Percentiles rank a stretch among this genome's conserved stretches.
Conservation (phyloP, 2,888 invertebrate genomes). For the Venusia cambrica region DNA sequence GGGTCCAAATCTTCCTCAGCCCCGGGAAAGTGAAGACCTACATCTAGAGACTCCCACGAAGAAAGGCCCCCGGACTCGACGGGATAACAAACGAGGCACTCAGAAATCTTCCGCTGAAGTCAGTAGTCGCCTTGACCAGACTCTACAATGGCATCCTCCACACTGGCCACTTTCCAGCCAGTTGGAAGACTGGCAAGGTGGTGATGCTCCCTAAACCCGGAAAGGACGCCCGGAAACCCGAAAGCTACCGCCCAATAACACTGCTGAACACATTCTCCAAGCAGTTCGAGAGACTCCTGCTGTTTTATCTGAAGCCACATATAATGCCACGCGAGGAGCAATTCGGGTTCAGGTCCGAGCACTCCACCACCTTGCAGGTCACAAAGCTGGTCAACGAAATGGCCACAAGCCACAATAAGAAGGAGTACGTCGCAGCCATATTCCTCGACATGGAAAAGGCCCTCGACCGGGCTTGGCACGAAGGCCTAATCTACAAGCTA, state of each 20-base stretch:
- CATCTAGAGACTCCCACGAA: not conserved
- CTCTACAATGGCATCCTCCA: conserved; percentile 28
- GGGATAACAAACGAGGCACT: conserved; percentile 17
- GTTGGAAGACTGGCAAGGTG: conserved; percentile 17
- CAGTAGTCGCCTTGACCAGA: conserved; percentile 16
- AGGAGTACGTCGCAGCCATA: too few relatives aligned
- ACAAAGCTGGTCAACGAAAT: too few relatives aligned
- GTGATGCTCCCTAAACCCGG: conserved; percentile 29
- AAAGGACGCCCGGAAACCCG: conserved; percentile 20
- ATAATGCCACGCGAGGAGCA: conserved; percentile 23
- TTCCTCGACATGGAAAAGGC: too few relatives aligned
- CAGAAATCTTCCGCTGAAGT: conserved; percentile 17
- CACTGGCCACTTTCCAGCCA: conserved; percentile 25
- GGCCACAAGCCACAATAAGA: too few relatives aligned
- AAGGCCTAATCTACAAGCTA: too few relatives aligned
- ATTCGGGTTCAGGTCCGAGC: conserved; percentile 28
- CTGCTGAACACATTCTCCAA: conserved; percentile 15
- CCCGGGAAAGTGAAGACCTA: not conserved
- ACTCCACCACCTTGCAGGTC: conserved; percentile 32
- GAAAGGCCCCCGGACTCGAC: conserved; percentile 5
- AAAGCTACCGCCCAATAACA: conserved; percentile 26
- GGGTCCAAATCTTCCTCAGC: not conserved
- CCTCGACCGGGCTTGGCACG: too few relatives aligned
- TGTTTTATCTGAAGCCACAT: conserved; percentile 8
- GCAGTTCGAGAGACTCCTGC: conserved; percentile 24